Evolutionary conservation across 2,797 vertebrate species (phyloP), one percentile per base, ranked within the genome.

Genomic region (Novumbra hubbsi): DNA sequence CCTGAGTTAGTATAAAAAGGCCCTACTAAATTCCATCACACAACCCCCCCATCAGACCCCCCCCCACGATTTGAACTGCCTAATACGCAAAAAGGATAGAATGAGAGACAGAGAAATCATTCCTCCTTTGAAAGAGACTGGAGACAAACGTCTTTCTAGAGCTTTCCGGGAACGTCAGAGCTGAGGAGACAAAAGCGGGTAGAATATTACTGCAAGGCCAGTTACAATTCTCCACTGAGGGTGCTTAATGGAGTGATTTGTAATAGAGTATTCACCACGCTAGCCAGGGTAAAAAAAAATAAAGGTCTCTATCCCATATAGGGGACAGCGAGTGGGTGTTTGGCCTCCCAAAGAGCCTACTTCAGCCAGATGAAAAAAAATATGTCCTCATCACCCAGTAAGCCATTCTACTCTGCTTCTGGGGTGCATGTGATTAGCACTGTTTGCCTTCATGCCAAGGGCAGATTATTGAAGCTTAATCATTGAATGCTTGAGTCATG

Each of bases 231-330:
- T 86, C 84, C 78, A 80, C 75, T 82, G 89, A 92, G 88, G 87
- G 85, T 84, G 88, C 89, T 91, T 91, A 90, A 92, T 91, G 82
- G 88, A 91, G 83, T 80, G 85, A 89, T 90, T 91, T 91, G 84
- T 92, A 90, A 91, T 84, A 78, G 87, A 91, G 81, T 82, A 86
- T 83, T 88, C 79, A 84, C 77, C 55, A 74, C 81, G 65, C 70
- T 71, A n/a, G 78, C 79, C 77, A 87, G 82, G 85, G 80, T 77
- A 87, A 78, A 81, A 78, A 78, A 69, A 84, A 85, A 76, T 27
- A 60, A 60, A 12, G 21, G 85, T 86, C 84, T 84, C 80, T 75
- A 85, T 88, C 80, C 81, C 76, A 80, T 81, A 55, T 63, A 63
- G 73, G 74, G 34, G 75, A 74, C 41, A 74, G 65, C 74, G 75